These are phyloP conservation scores for Ceratotherium simum DNA, from an alignment of 2,113 vertebrate genomes.

Conservation along the genomic window DNA sequence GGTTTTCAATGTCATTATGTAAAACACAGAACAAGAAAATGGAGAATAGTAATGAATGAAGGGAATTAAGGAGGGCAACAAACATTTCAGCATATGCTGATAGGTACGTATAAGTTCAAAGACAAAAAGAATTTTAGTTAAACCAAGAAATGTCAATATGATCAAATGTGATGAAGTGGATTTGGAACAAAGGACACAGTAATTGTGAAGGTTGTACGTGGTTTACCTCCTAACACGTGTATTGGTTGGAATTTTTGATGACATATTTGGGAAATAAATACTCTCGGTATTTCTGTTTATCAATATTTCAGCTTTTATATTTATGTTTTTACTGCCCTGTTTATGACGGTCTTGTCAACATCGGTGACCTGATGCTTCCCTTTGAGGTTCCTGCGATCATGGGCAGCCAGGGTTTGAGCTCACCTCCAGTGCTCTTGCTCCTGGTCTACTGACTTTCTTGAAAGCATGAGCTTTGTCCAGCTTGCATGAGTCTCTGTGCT, in stretches of 20 bases:
- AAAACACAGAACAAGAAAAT: not conserved
- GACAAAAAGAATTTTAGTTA: conserved; percentile 18
- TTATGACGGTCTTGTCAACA: not conserved
- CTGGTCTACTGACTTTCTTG: not conserved
- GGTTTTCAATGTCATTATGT: not conserved
- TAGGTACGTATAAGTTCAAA: not conserved
- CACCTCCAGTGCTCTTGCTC: not conserved
- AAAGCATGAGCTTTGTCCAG: not conserved
- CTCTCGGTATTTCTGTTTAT: not conserved
- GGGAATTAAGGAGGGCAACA: not conserved
- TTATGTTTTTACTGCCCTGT: not conserved
- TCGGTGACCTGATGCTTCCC: not conserved
- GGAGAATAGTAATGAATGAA: not conserved
- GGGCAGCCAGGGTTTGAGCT: not conserved
- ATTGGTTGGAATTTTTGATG: not conserved
- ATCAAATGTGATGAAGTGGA: not conserved
- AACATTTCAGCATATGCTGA: conserved; percentile 12
- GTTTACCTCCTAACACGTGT: not conserved
- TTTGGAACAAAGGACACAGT: not conserved
- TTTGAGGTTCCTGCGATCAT: not conserved
- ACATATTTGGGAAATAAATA: not conserved
- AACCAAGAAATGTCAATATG: not conserved
- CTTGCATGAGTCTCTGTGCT: not conserved
- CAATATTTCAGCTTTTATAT: not conserved
- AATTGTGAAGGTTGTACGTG: not conserved